phyloP scores from a whole-genome alignment of 2,113 vertebrate species.

The Cygnus buccinator region DNA sequence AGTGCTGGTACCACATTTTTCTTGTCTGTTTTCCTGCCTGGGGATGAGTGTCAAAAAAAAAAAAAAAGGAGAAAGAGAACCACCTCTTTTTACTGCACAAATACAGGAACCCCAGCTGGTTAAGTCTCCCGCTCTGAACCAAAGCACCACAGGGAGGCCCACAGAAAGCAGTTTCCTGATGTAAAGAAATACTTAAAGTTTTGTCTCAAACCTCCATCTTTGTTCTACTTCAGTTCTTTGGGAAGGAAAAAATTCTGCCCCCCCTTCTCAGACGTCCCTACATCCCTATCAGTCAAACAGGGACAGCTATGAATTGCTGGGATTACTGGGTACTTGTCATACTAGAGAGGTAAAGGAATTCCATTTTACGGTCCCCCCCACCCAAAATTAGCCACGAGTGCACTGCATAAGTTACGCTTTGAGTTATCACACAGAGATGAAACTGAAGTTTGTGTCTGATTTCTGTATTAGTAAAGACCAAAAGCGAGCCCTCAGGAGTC shows the following conservation, averaged over 20 bases:
- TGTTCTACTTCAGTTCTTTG: neutral
- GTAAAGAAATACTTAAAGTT: neutral
- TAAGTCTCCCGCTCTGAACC: accelerated
- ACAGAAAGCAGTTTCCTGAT: neutral
- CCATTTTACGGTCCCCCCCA: neutral
- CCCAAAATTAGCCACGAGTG: neutral
- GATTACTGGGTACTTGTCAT: neutral
- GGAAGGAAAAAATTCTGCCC: neutral
- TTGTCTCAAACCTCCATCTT: neutral
- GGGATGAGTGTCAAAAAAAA: neutral
- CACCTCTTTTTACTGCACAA: neutral
- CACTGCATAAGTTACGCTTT: accelerated
- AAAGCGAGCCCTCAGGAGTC: neutral
- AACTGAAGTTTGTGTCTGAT: neutral
- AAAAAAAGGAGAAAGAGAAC: neutral
- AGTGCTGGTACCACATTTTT: accelerated
- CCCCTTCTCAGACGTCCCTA: neutral
- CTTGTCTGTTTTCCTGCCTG: neutral
- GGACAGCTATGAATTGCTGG: neutral
- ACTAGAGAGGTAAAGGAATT: neutral
- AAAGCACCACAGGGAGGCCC: neutral
- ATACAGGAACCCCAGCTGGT: neutral
- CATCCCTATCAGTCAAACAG: accelerated
- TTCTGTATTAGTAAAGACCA: neutral
- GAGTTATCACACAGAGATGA: neutral